A percentile compares a stretch with the other conserved stretches of the same genome.
Evolutionary conservation across 2,797 vertebrate genomes (phyloP).

Genomic region (Epinephelus malabaricus): DNA sequence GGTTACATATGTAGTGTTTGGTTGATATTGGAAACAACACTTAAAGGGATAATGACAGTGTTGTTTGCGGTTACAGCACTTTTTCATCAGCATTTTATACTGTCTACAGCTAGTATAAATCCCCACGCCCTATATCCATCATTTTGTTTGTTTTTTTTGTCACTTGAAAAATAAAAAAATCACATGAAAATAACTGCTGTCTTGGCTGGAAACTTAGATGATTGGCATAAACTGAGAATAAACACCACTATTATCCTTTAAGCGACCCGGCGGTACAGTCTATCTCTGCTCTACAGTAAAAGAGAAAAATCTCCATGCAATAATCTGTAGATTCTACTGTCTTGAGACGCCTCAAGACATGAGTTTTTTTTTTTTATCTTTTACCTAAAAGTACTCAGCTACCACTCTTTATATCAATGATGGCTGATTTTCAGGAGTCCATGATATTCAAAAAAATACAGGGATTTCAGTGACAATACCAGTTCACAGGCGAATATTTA

Average conservation of each 20-base stretch:
- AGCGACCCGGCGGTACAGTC: constrained; percentile 17
- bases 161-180: constrained; percentile 18
- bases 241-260: constrained; percentile 29
- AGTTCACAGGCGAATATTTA: constrained; percentile 58
- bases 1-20: constrained; percentile 61
- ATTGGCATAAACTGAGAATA: constrained; percentile 32
- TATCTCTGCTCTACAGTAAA: constrained; percentile 32
- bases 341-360: constrained; percentile 24
- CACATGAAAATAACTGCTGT: constrained; percentile 9
- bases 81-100: constrained; percentile 43
- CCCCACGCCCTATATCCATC: neutral
- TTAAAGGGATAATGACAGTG: constrained; percentile 36
- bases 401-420: constrained; percentile 32
- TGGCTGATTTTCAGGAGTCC: constrained; percentile 24
- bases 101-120: constrained; percentile 32
- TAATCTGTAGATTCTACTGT: constrained; percentile 25
- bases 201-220: constrained; percentile 5
- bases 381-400: constrained; percentile 41
- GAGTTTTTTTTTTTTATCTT: constrained; percentile 29
- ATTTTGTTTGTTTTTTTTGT: neutral
- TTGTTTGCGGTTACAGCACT: constrained; percentile 31
- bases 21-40: constrained; percentile 45
- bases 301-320: constrained; percentile 48
- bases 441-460: constrained; percentile 23
- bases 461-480: constrained; percentile 57